Percentiles rank a stretch among this genome's conserved stretches.
Conservation (phyloP, 2,797 vertebrate species). For the Eospalax fontanierii region DNA sequence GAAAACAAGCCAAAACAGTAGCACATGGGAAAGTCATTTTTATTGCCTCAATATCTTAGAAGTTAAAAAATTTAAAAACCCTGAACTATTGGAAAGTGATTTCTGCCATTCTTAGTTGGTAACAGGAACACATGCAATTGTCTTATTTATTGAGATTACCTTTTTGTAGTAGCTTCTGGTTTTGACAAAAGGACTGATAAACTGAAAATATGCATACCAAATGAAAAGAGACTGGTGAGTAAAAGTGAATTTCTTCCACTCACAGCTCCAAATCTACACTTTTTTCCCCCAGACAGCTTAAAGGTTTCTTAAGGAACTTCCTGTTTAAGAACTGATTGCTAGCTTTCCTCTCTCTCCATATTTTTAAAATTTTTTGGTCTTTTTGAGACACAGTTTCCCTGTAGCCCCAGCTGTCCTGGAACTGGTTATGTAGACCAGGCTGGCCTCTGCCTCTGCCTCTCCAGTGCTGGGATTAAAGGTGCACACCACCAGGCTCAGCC, state of each 20-base stretch:
- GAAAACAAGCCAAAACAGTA: slow-evolving; percentile 60
- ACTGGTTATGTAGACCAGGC: too few species aligned
- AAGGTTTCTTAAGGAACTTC: not conserved
- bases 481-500: too few species aligned
- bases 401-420: too few species aligned
- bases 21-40: slow-evolving; percentile 16
- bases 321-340: slow-evolving; percentile 23
- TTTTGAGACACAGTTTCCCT: too few species aligned
- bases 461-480: too few species aligned
- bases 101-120: not conserved
- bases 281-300: slow-evolving; percentile 35
- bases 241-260: slow-evolving; percentile 62
- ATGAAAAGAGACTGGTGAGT: not conserved
- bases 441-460: too few species aligned
- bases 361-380: not conserved
- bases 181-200: slow-evolving; percentile 42
- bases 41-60: slow-evolving; percentile 30
- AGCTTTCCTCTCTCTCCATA: not conserved
- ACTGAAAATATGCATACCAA: slow-evolving; percentile 33
- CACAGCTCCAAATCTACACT: not conserved
- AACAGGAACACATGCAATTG: not conserved
- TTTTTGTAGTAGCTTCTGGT: slow-evolving; percentile 12
- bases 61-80: slow-evolving; percentile 19
- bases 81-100: slow-evolving; percentile 19
- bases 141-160: slow-evolving; percentile 12